Evolutionary conservation across 2,888 invertebrate species (phyloP).

Genomic region (Pseudoips prasinana): DNA sequence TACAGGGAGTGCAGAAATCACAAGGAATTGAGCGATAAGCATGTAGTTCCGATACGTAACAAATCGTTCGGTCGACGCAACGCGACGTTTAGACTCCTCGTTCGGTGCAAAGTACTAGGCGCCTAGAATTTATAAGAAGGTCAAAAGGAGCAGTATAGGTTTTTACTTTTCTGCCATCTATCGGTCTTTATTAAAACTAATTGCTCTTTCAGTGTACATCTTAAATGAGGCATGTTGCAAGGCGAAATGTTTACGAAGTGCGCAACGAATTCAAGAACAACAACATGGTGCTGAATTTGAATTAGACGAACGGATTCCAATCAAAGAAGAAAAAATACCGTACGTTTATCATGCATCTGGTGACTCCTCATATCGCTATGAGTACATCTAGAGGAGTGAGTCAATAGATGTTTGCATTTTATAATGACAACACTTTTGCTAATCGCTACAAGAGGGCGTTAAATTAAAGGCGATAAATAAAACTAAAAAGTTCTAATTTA

Average conservation of each 20-base stretch:
- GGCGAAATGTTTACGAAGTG: conserved; percentile 40
- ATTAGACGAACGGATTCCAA: conserved; percentile 11
- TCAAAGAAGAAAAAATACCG: conserved; percentile 4
- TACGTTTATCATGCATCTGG: conserved; percentile 9
- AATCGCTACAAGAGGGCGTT: conserved; percentile 34
- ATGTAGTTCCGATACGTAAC: too few relatives aligned
- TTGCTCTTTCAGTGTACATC: conserved; percentile 48
- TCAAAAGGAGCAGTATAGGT: too few relatives aligned
- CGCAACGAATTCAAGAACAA: conserved; percentile 9
- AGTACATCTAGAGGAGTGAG: conserved; percentile 4
- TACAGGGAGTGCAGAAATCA: too few relatives aligned
- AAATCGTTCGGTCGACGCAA: too few relatives aligned
- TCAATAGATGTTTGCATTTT: too few relatives aligned
- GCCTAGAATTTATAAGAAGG: too few relatives aligned
- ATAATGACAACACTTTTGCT: too few relatives aligned
- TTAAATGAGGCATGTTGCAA: conserved; percentile 67
- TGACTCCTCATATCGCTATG: conserved; percentile 3
- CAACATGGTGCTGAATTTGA: conserved; percentile 18
- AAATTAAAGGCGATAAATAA: too few relatives aligned
- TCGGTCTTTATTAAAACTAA: not conserved
- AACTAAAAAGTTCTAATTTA: too few relatives aligned
- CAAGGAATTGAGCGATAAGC: too few relatives aligned
- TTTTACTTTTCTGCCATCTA: conserved; percentile 1
- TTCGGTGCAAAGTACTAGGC: too few relatives aligned
- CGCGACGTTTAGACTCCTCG: too few relatives aligned